Conservation (phyloP, 2,888 invertebrate species). For the Drosophila parthenogenetica region DNA sequence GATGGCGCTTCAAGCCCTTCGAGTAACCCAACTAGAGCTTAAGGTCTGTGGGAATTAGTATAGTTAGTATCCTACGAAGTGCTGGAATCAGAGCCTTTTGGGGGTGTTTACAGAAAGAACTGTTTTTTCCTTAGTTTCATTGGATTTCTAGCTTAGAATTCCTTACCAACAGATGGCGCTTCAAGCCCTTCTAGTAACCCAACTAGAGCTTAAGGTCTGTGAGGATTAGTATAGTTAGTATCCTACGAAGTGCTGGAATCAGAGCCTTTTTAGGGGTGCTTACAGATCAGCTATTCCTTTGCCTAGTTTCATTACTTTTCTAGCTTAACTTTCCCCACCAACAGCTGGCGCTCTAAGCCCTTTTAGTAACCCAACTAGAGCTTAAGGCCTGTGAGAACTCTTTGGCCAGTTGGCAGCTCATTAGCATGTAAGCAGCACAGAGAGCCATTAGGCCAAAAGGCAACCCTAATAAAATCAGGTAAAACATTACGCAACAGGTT, state of each 20-base stretch:
- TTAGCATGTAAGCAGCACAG: conserved; percentile 53
- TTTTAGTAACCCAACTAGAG: background rate
- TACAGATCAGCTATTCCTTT: too few relatives aligned
- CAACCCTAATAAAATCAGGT: conserved; percentile 67
- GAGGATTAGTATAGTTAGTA: too few relatives aligned
- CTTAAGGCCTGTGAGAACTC: background rate
- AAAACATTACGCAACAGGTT: conserved; percentile 68
- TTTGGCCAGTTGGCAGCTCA: conserved; percentile 28
- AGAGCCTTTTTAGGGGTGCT: background rate
- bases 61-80: conserved; percentile 4
- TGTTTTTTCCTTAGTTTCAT: background rate
- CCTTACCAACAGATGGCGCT: too few relatives aligned
- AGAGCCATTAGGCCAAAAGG: conserved; percentile 49
- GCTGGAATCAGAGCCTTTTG: background rate
- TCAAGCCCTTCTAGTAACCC: too few relatives aligned
- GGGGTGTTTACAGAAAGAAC: too few relatives aligned
- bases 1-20: too few relatives aligned
- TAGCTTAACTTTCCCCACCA: background rate
- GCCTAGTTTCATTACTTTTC: background rate
- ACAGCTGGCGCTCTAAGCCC: conserved; percentile 13
- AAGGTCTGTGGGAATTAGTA: too few relatives aligned
- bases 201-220: too few relatives aligned
- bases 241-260: background rate
- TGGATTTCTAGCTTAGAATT: too few relatives aligned
- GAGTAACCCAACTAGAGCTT: too few relatives aligned